Evolutionary conservation across 1,140 invertebrate species (phyloP).

Genomic region (Calosoma granatense): DNA sequence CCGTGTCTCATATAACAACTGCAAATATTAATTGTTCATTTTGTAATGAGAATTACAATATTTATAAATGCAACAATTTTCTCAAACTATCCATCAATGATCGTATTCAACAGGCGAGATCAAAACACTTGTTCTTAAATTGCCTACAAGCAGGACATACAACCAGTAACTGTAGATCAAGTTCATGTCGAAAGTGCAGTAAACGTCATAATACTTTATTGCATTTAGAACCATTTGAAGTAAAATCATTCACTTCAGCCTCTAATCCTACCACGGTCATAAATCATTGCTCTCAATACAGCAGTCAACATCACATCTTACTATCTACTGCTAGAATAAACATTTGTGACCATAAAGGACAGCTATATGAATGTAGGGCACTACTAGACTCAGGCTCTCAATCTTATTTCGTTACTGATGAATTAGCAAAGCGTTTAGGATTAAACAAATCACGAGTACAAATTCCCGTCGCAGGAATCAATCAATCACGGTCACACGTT

Average conservation of each 20-base stretch:
- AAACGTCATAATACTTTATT: constrained; percentile 4
- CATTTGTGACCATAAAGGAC: constrained; percentile 14
- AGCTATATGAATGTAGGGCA: constrained; percentile 15
- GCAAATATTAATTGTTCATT: constrained; percentile 11
- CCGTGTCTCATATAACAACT: not conserved
- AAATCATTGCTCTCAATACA: not conserved
- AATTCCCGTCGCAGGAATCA: constrained; percentile 17
- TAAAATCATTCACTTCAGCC: not conserved
- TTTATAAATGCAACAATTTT: constrained; percentile 17
- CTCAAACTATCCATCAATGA: constrained; percentile 10
- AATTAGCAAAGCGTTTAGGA: constrained; percentile 13
- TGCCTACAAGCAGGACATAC: constrained; percentile 18
- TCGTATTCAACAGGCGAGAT: constrained; percentile 10
- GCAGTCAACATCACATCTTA: constrained; percentile 13
- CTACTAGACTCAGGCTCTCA: constrained; percentile 23
- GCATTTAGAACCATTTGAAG: constrained; percentile 1
- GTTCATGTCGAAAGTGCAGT: constrained; percentile 8
- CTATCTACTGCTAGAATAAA: constrained; percentile 22
- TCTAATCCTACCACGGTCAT: not conserved
- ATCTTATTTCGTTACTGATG: constrained; percentile 22
- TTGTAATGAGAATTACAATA: constrained; percentile 14
- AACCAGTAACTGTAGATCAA: constrained; percentile 13
- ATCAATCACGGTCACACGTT: not conserved
- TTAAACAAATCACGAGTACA: constrained; percentile 13
- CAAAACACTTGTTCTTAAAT: constrained; percentile 18